Evolutionary conservation across 2,888 invertebrate genomes (phyloP), one percentile per base, ranked within the genome.

Genomic region (Agrotis segetum): DNA sequence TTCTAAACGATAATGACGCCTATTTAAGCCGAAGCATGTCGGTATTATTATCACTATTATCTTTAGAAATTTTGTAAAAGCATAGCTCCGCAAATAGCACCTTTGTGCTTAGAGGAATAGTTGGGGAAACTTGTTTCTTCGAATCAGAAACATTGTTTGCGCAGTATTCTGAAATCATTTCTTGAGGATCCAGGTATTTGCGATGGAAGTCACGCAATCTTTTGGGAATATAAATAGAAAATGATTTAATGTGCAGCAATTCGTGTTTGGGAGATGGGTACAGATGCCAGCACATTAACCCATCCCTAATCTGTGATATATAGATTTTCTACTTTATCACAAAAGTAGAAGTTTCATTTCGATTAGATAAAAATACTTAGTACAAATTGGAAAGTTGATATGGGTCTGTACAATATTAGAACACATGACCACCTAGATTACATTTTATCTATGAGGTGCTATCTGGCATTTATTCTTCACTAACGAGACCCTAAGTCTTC

Each of bases 21-120:
- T 68, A 50, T 67, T 16, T 68, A 46, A 56, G 34, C 55, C 17
- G 17, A 69, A 67, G 53, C 67, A 56, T 0, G 34, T 34, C 17
- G 56, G n/a, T 34, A 60, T 71, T 68, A 50, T 62, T 68, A 74
- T 77, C 21, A 64, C 59, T 62, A 59, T 62, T 70, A 74, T 70
- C 46, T 74, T 61, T 47, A 63, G 66, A 55, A 75, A 79, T 81
- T 24, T 79, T 68, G 72, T 58, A 75, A 86, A 85, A 70, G 74
- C 77, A 77, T 79, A 81, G 70, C 82, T 74, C 52, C 24, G 56
- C 14, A 60, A 81, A 82, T 78, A 74, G 72, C 76, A 82, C 75
- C 85, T 86, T 86, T 87, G 81, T 53, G 59, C 63, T 61, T 71
- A 65, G 73, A 74, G 82, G 77, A 84, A 88, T 87, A 88, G 85